Evolutionary conservation across 1,140 invertebrate genomes (phyloP).

Genomic region (Lordiphosa clarofinis): DNA sequence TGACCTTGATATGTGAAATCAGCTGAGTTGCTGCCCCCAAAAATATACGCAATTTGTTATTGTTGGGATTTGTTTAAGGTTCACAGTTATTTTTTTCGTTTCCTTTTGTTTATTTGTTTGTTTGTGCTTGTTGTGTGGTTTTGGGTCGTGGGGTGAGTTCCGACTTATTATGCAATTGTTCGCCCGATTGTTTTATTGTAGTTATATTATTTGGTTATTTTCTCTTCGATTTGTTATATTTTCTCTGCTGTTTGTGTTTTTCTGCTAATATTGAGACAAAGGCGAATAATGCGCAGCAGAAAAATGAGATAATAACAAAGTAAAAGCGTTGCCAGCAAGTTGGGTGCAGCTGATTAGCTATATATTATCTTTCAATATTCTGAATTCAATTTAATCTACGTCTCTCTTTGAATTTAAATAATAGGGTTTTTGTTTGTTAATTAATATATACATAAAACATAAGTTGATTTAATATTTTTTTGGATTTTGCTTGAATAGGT

Average conservation of each 20-base stretch:
- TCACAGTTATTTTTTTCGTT: slow-evolving; percentile 29
- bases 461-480: neutral
- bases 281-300: slow-evolving; percentile 72
- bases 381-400: no score
- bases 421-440: no score
- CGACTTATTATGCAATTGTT: neutral
- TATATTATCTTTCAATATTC: neutral
- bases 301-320: slow-evolving; percentile 76
- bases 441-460: neutral
- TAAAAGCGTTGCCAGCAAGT: slow-evolving; percentile 41
- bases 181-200: neutral
- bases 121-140: slow-evolving; percentile 1
- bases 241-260: slow-evolving; percentile 41
- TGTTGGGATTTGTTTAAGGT: slow-evolving; percentile 33
- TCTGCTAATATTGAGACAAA: slow-evolving; percentile 63
- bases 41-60: slow-evolving; percentile 68
- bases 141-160: neutral
- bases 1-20: slow-evolving; percentile 75
- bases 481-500: neutral
- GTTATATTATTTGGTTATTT: neutral
- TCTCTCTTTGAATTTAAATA: no score
- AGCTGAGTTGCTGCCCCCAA: slow-evolving; percentile 56
- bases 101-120: slow-evolving; percentile 10
- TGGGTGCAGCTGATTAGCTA: slow-evolving; percentile 47
- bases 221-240: slow-evolving; percentile 2